Conservation (phyloP, 30 jellyfish, hydroid and myxozoan species). For the Mastigias papua region DNA sequence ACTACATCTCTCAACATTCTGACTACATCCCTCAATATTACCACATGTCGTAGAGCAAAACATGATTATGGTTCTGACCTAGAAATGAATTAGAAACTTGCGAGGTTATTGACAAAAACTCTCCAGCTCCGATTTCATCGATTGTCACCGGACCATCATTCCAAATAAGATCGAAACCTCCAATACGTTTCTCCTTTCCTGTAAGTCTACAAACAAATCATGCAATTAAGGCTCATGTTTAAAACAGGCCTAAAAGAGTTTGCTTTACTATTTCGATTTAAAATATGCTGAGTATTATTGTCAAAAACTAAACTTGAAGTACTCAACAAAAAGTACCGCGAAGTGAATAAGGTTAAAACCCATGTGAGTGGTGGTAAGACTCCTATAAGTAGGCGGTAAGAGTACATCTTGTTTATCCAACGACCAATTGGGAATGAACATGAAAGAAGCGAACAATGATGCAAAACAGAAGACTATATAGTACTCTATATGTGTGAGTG, state of each 20-base stretch:
- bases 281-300: background rate
- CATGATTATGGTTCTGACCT: constrained; percentile 41
- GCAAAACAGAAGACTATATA: too few relatives aligned
- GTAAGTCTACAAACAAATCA: constrained; percentile 63
- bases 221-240: background rate
- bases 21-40: too few relatives aligned
- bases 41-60: background rate
- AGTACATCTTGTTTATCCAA: too few relatives aligned
- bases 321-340: background rate
- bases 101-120: constrained; percentile 54
- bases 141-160: constrained; percentile 97
- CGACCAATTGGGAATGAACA: too few relatives aligned
- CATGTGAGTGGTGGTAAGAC: too few relatives aligned
- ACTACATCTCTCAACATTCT: too few relatives aligned
- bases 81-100: constrained; percentile 86
- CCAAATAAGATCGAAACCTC: constrained; percentile 98
- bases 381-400: too few relatives aligned
- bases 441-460: too few relatives aligned
- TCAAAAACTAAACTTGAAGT: background rate
- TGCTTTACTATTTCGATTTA: background rate
- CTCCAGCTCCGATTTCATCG: constrained; percentile 90
- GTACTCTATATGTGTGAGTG: too few relatives aligned
- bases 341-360: too few relatives aligned
- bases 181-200: constrained; percentile 97
- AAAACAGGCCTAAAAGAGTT: background rate